These are phyloP conservation scores for Gorsachius magnificus DNA, from an alignment of 2,797 vertebrate species.

Conservation along the genomic window DNA sequence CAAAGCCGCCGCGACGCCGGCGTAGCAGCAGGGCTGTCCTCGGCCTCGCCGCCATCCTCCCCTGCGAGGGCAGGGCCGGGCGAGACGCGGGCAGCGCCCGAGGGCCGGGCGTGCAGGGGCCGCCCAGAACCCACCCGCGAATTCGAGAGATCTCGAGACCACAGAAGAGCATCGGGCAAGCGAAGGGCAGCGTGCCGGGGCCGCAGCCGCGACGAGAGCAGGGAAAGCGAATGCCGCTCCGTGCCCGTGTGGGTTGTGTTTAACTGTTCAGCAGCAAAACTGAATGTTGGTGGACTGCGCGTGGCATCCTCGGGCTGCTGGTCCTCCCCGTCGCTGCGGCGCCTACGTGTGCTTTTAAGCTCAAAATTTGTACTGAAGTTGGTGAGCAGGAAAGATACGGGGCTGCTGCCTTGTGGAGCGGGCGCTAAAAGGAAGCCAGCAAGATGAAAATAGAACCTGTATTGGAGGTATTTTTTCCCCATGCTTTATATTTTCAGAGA, in stretches of 20 bases:
- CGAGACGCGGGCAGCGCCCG: accelerated
- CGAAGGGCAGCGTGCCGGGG: background rate
- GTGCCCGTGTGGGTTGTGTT: background rate
- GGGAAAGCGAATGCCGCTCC: background rate
- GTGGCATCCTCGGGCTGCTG: background rate
- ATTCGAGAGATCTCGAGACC: background rate
- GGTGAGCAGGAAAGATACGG: background rate
- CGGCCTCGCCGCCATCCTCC: background rate
- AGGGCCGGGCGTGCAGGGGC: background rate
- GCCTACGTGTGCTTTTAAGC: background rate
- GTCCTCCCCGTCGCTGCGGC: background rate
- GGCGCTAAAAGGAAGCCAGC: background rate
- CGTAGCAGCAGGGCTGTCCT: accelerated
- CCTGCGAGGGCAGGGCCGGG: background rate
- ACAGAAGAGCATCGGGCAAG: background rate
- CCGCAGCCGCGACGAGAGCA: background rate
- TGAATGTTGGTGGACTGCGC: background rate
- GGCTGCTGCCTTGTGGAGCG: background rate
- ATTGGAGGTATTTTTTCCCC: background rate
- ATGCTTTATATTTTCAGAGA: background rate
- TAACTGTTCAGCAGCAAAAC: background rate
- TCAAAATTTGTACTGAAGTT: background rate
- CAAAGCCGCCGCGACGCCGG: background rate
- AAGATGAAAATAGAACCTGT: background rate
- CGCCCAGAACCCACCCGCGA: background rate